These are phyloP conservation scores for Dynastes grantii DNA, from an alignment of 2,888 invertebrate species.

Conservation along the genomic window DNA sequence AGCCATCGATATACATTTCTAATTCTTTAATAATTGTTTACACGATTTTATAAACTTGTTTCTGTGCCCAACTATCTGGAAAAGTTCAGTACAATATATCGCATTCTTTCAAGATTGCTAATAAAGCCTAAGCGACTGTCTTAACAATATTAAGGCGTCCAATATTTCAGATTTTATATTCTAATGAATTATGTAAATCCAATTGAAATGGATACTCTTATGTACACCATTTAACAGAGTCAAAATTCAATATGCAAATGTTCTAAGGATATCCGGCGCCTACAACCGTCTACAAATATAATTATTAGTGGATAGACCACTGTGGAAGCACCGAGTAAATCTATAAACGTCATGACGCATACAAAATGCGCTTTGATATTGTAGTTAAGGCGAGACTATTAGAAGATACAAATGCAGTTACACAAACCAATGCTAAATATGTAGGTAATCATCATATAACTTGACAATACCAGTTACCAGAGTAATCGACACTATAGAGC, in stretches of 20 bases:
- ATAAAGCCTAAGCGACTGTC: not conserved
- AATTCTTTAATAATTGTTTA: too few relatives aligned
- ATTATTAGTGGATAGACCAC: constrained; percentile 4
- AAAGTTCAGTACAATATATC: too few relatives aligned
- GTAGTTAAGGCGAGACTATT: not conserved
- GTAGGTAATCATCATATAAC: too few relatives aligned
- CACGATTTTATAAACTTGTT: too few relatives aligned
- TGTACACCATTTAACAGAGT: constrained; percentile 35
- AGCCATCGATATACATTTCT: too few relatives aligned
- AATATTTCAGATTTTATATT: constrained; percentile 18
- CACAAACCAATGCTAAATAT: too few relatives aligned
- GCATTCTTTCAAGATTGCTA: too few relatives aligned
- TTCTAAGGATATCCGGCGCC: constrained; percentile 35
- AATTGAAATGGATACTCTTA: constrained; percentile 4
- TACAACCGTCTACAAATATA: constrained; percentile 1
- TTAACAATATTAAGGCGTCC: too few relatives aligned
- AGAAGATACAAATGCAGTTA: not conserved
- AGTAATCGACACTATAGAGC: too few relatives aligned
- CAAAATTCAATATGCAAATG: constrained; percentile 28
- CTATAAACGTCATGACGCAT: not conserved
- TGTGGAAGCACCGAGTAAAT: not conserved
- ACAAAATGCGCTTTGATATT: not conserved
- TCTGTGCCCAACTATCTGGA: too few relatives aligned
- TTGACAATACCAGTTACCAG: too few relatives aligned
- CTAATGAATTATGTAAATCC: constrained; percentile 35